phyloP scores from a whole-genome alignment of 2,888 invertebrate species.

The Hybos culiciformis region DNA sequence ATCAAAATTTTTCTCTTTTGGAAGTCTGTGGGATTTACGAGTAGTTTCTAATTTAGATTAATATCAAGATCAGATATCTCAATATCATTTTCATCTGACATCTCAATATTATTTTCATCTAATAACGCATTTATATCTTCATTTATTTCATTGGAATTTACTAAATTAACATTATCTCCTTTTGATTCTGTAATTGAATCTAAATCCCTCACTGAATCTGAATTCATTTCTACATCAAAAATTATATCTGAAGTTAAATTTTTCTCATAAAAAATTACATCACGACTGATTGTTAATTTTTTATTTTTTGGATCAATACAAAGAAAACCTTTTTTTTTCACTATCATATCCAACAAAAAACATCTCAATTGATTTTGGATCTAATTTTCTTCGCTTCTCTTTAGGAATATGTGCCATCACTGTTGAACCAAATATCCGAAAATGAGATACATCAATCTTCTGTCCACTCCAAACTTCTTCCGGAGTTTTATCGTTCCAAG shows the following conservation, averaged over 20 bases:
- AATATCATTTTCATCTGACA: neutral
- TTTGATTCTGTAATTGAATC: neutral
- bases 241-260: neutral
- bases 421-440: constrained; percentile 26
- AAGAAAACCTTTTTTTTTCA: no score
- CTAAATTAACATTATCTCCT: neutral
- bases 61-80: no score
- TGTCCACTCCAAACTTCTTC: constrained; percentile 23
- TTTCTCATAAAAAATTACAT: no score
- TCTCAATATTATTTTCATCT: neutral
- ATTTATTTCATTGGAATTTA: neutral
- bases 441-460: neutral
- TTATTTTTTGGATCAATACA: no score
- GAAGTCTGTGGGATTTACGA: neutral
- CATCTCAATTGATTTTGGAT: constrained; percentile 20
- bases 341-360: constrained; percentile 5
- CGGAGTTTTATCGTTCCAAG: constrained; percentile 18
- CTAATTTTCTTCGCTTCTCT: constrained; percentile 23
- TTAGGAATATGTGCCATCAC: constrained; percentile 26
- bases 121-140: neutral
- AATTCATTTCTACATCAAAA: constrained; percentile 1
- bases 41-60: no score
- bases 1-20: constrained; percentile 3
- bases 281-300: no score
- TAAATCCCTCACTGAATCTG: constrained; percentile 2